Evolutionary conservation across 1,140 invertebrate genomes (phyloP), one percentile per base, ranked within the genome.

Genomic region (Bombus turneri): DNA sequence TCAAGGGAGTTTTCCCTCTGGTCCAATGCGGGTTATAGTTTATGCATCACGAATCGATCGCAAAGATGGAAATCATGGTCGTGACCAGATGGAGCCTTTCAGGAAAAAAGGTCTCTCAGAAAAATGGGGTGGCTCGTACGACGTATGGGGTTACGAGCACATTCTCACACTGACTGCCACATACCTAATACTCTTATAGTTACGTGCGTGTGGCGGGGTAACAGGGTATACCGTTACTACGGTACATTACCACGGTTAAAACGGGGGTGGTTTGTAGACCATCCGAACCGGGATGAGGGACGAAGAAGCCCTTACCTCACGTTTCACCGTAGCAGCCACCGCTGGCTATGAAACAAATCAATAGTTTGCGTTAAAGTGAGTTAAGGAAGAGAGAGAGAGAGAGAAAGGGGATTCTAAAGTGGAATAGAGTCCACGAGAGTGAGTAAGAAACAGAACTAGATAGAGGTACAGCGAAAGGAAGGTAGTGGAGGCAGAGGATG

Each of bases 281-380:
- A 62, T 73, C 81, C 79, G 76, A 77, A 77, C 71, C 69, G 57
- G 78, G 75, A 85, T 72, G 80, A 83, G 74, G 87, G 80, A 89
- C 84, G 84, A 85, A 78, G 91, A 93, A 92, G 92, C 91, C 92
- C 92, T 93, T 93, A 93, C 90, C 93, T 93, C 91, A 90, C 91
- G 84, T 93, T 92, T 93, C 90, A 88, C 82, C 81, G 64, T 81
- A 75, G 86, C 76, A 83, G 87, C 77, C 77, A 76, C 83, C 85
- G 86, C 68, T 85, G 89, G 81, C 85, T 88, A 92, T 91, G 90
- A 92, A 93, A 94, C 90, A 89, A 94, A 93, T 94, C 92, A 92
- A 94, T 93, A 94, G 87, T 86, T 88, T 86, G 85, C 81, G 72
- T 80, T 73, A 86, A 91, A 91, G 84, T 77, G 86, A 91, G 90